phyloP scores from a whole-genome alignment of 2,797 vertebrate species.

The Falco peregrinus region DNA sequence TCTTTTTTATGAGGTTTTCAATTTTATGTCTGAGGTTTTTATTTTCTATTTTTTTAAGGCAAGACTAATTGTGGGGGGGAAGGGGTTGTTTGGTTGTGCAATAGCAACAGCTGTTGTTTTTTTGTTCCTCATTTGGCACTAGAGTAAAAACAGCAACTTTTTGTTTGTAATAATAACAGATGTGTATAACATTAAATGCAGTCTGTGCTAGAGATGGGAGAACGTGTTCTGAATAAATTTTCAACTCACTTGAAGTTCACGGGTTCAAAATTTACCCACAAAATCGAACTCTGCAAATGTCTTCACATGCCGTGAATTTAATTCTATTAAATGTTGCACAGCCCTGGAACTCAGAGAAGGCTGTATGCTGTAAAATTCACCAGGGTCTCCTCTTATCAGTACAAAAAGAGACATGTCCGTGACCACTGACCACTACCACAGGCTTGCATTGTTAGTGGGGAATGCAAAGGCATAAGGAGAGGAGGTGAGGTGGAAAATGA shows the following conservation, averaged over 20 bases:
- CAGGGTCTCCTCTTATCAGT: not conserved
- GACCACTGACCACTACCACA: not conserved
- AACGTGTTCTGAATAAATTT: constrained; percentile 68
- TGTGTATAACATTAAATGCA: constrained; percentile 77
- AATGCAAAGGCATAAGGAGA: not conserved
- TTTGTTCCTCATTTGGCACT: constrained; percentile 77
- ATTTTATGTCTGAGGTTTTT: constrained; percentile 75
- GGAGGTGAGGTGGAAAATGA: not conserved
- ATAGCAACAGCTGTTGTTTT: constrained; percentile 81
- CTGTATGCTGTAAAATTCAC: not conserved
- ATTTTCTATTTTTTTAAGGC: constrained; percentile 63
- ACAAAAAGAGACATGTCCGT: not conserved
- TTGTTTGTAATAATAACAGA: constrained; percentile 82
- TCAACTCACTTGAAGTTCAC: constrained; percentile 61
- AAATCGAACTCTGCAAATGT: not conserved
- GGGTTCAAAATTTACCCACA: constrained; percentile 56
- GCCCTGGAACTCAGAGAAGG: not conserved
- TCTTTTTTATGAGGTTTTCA: constrained; percentile 72
- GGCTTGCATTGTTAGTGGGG: not conserved
- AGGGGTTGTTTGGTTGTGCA: constrained; percentile 76
- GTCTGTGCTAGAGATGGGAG: constrained; percentile 63
- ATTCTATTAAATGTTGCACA: constrained; percentile 11
- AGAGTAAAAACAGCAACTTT: constrained; percentile 75
- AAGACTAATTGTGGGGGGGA: constrained; percentile 71
- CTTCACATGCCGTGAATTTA: not conserved